These are phyloP conservation scores for Phylloscopus whistleri DNA, from an alignment of 2,113 vertebrate species.

Conservation along the genomic window DNA sequence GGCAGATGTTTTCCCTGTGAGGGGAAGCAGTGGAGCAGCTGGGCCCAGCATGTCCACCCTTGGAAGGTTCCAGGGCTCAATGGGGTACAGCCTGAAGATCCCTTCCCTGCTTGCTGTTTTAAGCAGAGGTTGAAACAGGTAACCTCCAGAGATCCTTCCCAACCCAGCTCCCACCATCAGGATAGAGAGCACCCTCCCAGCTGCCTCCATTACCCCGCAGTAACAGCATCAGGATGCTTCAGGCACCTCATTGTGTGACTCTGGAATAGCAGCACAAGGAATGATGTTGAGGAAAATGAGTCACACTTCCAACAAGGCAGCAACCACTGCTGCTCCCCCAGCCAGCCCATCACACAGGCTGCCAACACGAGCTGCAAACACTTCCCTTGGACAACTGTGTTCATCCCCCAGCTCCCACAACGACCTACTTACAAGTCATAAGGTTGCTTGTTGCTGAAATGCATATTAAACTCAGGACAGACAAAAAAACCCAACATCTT, in stretches of 20 bases:
- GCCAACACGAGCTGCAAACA: background rate
- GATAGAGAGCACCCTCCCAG: background rate
- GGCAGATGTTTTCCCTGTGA: background rate
- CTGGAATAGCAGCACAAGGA: background rate
- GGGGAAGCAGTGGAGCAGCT: background rate
- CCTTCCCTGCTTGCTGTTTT: background rate
- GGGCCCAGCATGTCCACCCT: background rate
- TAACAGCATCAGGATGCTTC: background rate
- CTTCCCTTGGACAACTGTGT: background rate
- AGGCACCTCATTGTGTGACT: background rate
- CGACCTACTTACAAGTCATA: background rate
- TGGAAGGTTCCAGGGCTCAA: background rate
- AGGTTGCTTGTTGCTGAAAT: background rate
- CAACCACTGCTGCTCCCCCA: background rate
- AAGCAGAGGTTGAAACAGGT: background rate
- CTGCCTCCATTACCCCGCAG: background rate
- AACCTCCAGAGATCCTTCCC: background rate
- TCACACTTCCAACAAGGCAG: background rate
- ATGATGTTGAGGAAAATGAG: background rate
- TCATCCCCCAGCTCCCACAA: background rate
- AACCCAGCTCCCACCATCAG: background rate
- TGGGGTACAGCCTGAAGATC: background rate
- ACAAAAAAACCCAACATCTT: background rate
- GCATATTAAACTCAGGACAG: background rate
- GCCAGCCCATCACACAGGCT: background rate